Evolutionary conservation across 2,797 vertebrate genomes (phyloP).

Genomic region (Acanthiza pusilla): DNA sequence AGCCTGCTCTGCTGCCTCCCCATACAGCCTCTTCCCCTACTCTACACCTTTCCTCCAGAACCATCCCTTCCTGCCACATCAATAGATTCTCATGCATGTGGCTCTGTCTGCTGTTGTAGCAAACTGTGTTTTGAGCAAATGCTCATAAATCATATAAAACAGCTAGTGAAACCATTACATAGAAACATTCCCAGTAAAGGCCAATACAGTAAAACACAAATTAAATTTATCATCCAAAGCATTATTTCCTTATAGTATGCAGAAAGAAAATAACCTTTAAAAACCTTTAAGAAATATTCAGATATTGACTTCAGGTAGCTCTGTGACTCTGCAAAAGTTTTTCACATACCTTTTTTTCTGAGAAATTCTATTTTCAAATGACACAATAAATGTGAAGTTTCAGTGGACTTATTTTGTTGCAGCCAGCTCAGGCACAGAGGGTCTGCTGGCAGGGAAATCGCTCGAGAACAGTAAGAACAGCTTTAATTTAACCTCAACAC

Average conservation of each 20-base stretch:
- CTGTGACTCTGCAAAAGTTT: background rate
- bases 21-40: accelerated
- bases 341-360: background rate
- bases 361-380: background rate
- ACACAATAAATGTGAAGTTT: background rate
- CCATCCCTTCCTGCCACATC: background rate
- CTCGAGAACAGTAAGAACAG: background rate
- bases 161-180: background rate
- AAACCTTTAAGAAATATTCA: background rate
- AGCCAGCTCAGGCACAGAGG: background rate
- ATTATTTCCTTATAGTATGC: background rate
- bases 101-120: background rate
- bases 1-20: background rate
- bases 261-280: background rate
- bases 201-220: background rate
- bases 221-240: background rate
- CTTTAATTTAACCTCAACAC: background rate
- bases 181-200: background rate
- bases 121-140: background rate
- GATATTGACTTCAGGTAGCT: background rate
- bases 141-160: background rate
- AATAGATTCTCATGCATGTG: background rate
- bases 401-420: background rate
- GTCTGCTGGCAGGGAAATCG: background rate
- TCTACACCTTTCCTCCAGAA: background rate